phyloP scores from a whole-genome alignment of 2,113 vertebrate species.

The Scolopax mira region DNA sequence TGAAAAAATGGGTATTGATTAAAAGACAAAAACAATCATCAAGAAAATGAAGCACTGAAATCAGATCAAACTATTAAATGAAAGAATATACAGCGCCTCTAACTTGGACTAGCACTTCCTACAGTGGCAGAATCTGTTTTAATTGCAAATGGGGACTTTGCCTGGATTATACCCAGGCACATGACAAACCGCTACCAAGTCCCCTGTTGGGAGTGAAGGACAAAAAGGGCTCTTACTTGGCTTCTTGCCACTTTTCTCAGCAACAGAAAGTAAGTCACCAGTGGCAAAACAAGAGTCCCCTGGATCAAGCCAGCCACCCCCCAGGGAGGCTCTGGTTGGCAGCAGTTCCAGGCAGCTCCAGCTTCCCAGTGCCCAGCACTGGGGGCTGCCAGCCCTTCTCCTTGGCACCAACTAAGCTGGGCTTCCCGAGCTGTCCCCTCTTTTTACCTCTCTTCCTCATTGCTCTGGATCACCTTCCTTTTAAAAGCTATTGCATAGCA shows the following conservation, averaged over 20 bases:
- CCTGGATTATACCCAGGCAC: conserved; percentile 7
- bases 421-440: neutral
- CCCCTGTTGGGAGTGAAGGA: conserved; percentile 15
- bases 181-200: conserved; percentile 28
- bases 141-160: neutral
- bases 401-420: neutral
- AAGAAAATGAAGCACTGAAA: neutral
- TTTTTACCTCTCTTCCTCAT: neutral
- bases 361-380: neutral
- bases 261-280: neutral
- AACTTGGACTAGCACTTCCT: neutral
- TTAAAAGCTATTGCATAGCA: neutral
- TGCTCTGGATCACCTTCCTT: neutral
- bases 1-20: conserved; percentile 9
- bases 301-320: neutral
- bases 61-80: neutral
- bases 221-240: conserved; percentile 40
- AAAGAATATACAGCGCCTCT: neutral
- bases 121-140: conserved; percentile 34
- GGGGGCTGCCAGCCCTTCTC: neutral
- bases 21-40: neutral
- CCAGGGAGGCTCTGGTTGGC: neutral
- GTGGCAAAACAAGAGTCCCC: neutral
- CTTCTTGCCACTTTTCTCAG: neutral
- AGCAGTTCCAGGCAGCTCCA: neutral